These are phyloP conservation scores for Tetrax tetrax DNA, from an alignment of 2,113 vertebrate species.

Conservation along the genomic window DNA sequence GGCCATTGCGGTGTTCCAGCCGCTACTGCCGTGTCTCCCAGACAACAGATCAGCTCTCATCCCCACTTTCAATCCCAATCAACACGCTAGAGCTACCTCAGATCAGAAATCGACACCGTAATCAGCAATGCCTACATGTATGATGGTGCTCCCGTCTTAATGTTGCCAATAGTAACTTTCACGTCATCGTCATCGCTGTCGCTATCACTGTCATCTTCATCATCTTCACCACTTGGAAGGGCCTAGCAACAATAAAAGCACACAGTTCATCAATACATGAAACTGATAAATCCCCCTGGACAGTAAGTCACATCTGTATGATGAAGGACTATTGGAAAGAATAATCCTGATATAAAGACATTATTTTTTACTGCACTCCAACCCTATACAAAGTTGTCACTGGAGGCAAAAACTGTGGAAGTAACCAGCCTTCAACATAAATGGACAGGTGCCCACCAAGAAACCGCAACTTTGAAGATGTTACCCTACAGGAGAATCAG, in stretches of 20 bases:
- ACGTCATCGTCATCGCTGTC: constrained; percentile 79
- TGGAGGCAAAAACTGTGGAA: neutral
- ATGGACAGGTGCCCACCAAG: neutral
- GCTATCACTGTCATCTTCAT: constrained; percentile 74
- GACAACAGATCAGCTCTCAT: neutral
- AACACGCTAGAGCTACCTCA: fast-evolving
- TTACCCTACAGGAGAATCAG: neutral
- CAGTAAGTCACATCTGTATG: neutral
- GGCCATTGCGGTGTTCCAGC: fast-evolving
- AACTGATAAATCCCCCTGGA: neutral
- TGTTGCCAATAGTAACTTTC: constrained; percentile 80
- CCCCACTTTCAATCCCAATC: neutral
- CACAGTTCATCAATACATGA: neutral
- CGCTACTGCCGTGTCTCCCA: neutral
- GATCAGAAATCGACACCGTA: fast-evolving
- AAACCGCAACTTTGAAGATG: neutral
- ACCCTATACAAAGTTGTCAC: neutral
- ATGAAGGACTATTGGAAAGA: neutral
- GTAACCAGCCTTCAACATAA: neutral
- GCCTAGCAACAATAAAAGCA: constrained; percentile 29
- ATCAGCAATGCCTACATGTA: constrained; percentile 70
- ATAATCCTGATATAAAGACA: neutral
- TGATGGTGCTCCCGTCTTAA: constrained; percentile 72
- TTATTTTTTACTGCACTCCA: neutral
- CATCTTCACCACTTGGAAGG: constrained; percentile 71